These are phyloP conservation scores for Paratilapia polleni DNA, from an alignment of 2,113 vertebrate genomes.

Conservation along the genomic window DNA sequence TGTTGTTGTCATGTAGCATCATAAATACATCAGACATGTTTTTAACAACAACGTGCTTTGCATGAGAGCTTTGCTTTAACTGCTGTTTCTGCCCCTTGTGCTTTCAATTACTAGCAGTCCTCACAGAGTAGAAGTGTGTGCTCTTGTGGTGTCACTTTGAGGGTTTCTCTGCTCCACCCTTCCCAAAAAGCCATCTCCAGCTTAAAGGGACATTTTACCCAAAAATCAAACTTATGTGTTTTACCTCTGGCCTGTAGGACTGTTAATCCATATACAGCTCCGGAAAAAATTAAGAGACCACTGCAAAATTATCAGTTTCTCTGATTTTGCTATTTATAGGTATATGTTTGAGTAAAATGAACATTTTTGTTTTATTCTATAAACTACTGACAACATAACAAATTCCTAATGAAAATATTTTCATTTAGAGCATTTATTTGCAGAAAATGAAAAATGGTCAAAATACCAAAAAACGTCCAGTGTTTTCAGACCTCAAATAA, in stretches of 20 bases:
- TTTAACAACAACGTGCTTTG: not conserved
- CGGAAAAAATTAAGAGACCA: too few relatives aligned
- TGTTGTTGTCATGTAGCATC: not conserved
- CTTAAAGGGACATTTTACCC: slow-evolving; percentile 5
- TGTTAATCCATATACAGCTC: too few relatives aligned
- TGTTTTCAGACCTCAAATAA: too few relatives aligned
- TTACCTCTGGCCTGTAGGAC: not conserved
- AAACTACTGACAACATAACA: too few relatives aligned
- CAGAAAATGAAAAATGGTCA: too few relatives aligned
- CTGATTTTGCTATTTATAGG: too few relatives aligned
- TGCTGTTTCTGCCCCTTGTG: slow-evolving; percentile 34
- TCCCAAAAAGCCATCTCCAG: slow-evolving; percentile 38
- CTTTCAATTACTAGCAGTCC: slow-evolving; percentile 56
- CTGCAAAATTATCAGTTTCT: too few relatives aligned
- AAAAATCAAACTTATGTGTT: not conserved
- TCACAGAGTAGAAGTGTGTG: slow-evolving; percentile 44
- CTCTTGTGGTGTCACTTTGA: slow-evolving; percentile 63
- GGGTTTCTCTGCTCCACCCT: slow-evolving; percentile 60
- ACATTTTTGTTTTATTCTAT: too few relatives aligned
- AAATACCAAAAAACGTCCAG: too few relatives aligned
- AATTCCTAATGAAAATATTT: too few relatives aligned
- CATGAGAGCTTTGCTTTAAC: slow-evolving; percentile 35
- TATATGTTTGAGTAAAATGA: too few relatives aligned
- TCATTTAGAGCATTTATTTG: too few relatives aligned
- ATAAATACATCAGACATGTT: not conserved